Evolutionary conservation across 2,888 invertebrate species (phyloP), one percentile per base, ranked within the genome.

Genomic region (Acronicta aceris): DNA sequence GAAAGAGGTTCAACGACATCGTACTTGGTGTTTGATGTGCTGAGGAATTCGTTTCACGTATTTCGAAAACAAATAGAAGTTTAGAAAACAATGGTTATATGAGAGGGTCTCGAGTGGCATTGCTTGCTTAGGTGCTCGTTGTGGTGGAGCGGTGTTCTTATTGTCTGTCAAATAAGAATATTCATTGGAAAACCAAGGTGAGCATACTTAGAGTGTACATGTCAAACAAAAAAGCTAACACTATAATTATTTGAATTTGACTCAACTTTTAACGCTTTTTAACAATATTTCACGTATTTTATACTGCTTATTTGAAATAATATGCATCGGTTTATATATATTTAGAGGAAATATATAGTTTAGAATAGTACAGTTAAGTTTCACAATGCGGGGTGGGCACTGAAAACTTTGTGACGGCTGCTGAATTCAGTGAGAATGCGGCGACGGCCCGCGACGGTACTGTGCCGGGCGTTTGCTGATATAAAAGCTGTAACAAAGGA

Each of bases 1-100:
- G 86, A 86, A 85, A 85, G 81, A 88, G 83, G 89, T 89, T 87
- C 89, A 83, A 89, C 89, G 88, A 71, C 78, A 69, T 83, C 86
- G 79, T 82, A 78, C 75, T 80, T 81, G 80, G 86, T 89, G 88
- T 89, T 89, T 87, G 87, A 88, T 87, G 89, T 90, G 89, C 84
- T 87, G 83, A 89, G 90, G 90, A 89, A 91, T 92, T 91, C 88
- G 87, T 89, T 89, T 85, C 87, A 89, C 90, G 90, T 91, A 88
- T 88, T 87, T 84, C 85, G 75, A 90, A 91, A 91, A 89, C 89
- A 92, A 93, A 92, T 85, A 92, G 72, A 85, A 89, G 86, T 88
- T 76, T 75, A 82, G 84, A 90, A 91, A 92, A 93, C 92, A 92
- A 92, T 92, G 91, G 90, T 70, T 65, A 85, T 89, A 83, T 79